Evolutionary conservation across 2,888 invertebrate species (phyloP).

Genomic region (Balanococcus diminutus): DNA sequence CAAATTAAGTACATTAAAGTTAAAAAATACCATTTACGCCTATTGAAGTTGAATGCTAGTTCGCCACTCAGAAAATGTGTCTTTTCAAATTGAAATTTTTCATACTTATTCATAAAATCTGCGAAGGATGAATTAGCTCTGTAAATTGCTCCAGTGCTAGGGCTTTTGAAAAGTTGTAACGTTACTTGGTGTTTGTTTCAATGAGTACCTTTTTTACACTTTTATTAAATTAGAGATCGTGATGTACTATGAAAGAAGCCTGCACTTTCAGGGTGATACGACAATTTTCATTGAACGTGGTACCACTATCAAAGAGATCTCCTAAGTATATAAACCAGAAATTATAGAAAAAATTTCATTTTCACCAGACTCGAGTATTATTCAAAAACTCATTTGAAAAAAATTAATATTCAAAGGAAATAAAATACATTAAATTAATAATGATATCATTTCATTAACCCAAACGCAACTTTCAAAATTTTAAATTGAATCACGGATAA

Average conservation of each 20-base stretch:
- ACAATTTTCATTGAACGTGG: neutral
- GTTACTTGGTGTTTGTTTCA: slow-evolving; percentile 5
- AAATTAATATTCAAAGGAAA: neutral
- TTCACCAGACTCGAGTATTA: neutral
- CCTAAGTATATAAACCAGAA: neutral
- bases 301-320: neutral
- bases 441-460: neutral
- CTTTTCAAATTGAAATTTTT: neutral
- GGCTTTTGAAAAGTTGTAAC: neutral
- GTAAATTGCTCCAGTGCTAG: neutral
- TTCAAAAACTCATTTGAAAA: neutral
- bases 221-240: neutral
- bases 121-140: neutral
- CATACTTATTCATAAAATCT: neutral
- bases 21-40: neutral
- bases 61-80: neutral
- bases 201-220: neutral
- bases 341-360: neutral
- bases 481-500: neutral
- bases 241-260: neutral
- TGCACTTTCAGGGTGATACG: neutral
- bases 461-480: neutral
- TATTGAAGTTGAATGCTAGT: neutral
- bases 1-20: neutral
- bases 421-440: neutral